Percentiles rank a stretch among this genome's conserved stretches.
phyloP scores from a whole-genome alignment of 1,140 invertebrate species.

The Anadara kagoshimensis region DNA sequence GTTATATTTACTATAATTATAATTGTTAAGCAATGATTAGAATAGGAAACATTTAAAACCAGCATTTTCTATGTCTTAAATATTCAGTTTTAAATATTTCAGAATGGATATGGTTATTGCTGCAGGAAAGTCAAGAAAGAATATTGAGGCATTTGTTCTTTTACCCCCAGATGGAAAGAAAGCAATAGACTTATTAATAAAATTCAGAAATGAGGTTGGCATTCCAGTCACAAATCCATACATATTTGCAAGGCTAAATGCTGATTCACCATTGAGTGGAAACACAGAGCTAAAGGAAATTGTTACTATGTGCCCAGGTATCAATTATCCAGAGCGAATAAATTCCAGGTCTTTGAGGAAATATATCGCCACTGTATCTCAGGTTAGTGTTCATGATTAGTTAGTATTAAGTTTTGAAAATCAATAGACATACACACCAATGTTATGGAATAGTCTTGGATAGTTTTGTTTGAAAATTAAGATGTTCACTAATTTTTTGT shows the following conservation, averaged over 20 bases:
- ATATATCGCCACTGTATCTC: constrained; percentile 19
- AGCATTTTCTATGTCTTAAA: constrained; percentile 3
- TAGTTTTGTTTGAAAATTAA: too few species aligned
- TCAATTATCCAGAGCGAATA: constrained; percentile 17
- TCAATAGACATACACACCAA: too few species aligned
- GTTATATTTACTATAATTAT: too few species aligned
- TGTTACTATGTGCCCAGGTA: constrained; percentile 7
- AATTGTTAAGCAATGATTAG: too few species aligned
- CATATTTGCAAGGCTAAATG: constrained; percentile 13
- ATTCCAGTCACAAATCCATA: constrained; percentile 16
- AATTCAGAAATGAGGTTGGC: constrained; percentile 5
- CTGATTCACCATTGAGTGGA: constrained; percentile 27
- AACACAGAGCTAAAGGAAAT: constrained; percentile 24
- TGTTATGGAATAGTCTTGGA: too few species aligned
- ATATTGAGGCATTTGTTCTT: constrained; percentile 30
- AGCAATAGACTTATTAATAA: constrained; percentile 16
- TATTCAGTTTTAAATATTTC: not conserved
- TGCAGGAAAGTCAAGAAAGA: constrained; percentile 30
- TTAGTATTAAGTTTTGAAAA: too few species aligned
- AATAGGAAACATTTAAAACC: not conserved
- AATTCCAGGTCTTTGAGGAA: constrained; percentile 16
- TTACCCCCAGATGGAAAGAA: constrained; percentile 24
- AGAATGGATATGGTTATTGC: constrained; percentile 38
- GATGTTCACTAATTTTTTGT: too few species aligned
- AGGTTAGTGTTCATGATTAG: too few species aligned